These are phyloP conservation scores for Rhopalosiphum nymphaeae DNA, from an alignment of 2,888 invertebrate species.

Conservation along the genomic window DNA sequence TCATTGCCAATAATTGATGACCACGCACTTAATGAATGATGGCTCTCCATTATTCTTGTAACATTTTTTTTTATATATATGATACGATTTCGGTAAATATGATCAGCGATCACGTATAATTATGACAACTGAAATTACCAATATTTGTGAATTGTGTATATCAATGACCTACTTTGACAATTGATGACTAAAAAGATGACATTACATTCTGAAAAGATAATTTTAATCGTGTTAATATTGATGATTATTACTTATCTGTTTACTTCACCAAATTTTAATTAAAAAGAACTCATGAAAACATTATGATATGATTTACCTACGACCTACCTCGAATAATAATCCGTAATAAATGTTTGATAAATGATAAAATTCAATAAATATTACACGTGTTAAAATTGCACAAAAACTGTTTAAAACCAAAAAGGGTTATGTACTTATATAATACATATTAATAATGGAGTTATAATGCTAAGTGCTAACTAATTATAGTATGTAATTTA, in stretches of 20 bases:
- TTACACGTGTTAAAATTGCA: neutral
- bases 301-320: neutral
- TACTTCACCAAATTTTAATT: neutral
- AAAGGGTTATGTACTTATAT: neutral
- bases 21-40: neutral
- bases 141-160: no score
- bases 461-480: no score
- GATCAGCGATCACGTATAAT: neutral
- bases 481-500: no score
- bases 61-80: neutral
- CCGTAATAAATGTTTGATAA: neutral
- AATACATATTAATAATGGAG: no score
- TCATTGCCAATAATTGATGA: neutral
- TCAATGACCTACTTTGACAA: neutral
- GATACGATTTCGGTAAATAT: neutral
- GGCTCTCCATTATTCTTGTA: no score
- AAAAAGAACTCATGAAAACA: neutral
- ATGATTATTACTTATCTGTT: neutral
- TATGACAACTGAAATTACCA: no score
- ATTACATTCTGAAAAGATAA: neutral
- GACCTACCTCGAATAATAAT: neutral
- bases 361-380: neutral
- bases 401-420: neutral
- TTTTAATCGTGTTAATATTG: neutral
- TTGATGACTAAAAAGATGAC: neutral